Base-by-base conservation (phyloP, 2,888 invertebrate species). In the Galerucella pusilla region DNA sequence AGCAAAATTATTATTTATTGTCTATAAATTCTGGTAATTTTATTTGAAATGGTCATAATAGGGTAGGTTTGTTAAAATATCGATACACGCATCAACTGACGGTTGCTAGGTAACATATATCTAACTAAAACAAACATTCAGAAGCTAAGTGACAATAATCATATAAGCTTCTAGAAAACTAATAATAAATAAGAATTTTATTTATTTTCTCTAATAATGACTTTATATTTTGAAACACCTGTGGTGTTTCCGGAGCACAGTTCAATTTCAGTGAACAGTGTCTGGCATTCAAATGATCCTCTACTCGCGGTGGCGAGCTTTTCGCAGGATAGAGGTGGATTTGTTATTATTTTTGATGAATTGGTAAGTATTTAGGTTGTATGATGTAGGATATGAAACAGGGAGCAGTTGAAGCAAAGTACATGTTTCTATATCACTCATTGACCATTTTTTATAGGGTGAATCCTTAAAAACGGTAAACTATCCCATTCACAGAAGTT, bases 311-410 rank as follows among this genome's bases (percentile, higher is more conserved):
- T 97, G 6, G 95, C 96, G 9, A 93, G 96, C 3, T 96, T 93
- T 86, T 95, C 94, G 81, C 96, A 96, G 86, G 95, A 96, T 80
- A 94, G 93, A 83, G 97, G 97, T 42, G 97, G 97, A 78, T 93
- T 94, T 79, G 94, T 97, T 4, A 94, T 93, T 57, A 92, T 98
- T 80, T 97, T 95, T 85, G 93, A 96, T 84, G 97, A 97, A 88
- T 91, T 93, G 87, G 96, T 95, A 88, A 89, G 90, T 85, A 12
- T 64, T 68, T 10, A 61, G 11, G 60, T 20, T 16, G 42, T 16
- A 54, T 61, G 28, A 52, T 5, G n/a, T 52, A 52, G n/a, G n/a
- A 7, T 52, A 52, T 7, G 52, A n/a, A n/a, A 6, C n/a, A 52
- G 14, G 7, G 52, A 52, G n/a, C n/a, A 63, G 63, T 35, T 66